These are phyloP conservation scores for Electrona antarctica DNA, from an alignment of 2,113 vertebrate species.

Conservation along the genomic window DNA sequence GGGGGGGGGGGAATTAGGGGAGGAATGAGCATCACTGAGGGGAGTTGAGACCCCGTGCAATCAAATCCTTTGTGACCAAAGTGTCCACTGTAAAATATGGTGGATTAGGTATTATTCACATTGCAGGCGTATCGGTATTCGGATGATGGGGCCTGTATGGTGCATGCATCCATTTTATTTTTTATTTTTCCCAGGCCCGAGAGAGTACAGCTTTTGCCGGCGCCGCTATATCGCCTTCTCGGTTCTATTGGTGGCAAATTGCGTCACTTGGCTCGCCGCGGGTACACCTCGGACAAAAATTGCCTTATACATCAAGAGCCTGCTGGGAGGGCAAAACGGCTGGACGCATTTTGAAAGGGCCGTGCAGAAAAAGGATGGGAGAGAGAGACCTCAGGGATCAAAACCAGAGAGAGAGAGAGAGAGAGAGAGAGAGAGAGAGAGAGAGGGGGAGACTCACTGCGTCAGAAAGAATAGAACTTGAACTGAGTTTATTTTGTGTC, in stretches of 20 bases:
- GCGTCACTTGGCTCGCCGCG: constrained; percentile 20
- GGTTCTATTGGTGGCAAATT: constrained; percentile 32
- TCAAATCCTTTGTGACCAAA: constrained; percentile 60
- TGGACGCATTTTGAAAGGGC: not conserved
- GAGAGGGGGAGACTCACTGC: constrained; percentile 57
- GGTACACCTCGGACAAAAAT: constrained; percentile 10
- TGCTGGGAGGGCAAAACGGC: constrained; percentile 4
- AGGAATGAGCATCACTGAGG: constrained; percentile 45
- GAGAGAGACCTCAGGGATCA: not conserved
- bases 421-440: constrained; percentile 9
- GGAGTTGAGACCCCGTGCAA: constrained; percentile 52
- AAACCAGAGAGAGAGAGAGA: not conserved
- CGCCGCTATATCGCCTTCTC: not conserved
- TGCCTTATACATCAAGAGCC: not conserved
- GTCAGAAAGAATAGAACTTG: not conserved
- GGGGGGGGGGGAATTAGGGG: constrained; percentile 29
- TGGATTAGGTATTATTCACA: not conserved
- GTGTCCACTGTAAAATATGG: constrained; percentile 31
- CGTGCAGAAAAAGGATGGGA: not conserved
- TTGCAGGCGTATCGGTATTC: constrained; percentile 32
- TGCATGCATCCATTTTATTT: constrained; percentile 8
- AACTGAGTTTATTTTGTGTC: constrained; percentile 27
- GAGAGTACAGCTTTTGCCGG: too few relatives aligned
- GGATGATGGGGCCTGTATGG: constrained; percentile 6
- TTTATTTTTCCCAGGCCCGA: constrained; percentile 10